Conservation (phyloP, 2,888 invertebrate species). For the Agrochola circellaris region DNA sequence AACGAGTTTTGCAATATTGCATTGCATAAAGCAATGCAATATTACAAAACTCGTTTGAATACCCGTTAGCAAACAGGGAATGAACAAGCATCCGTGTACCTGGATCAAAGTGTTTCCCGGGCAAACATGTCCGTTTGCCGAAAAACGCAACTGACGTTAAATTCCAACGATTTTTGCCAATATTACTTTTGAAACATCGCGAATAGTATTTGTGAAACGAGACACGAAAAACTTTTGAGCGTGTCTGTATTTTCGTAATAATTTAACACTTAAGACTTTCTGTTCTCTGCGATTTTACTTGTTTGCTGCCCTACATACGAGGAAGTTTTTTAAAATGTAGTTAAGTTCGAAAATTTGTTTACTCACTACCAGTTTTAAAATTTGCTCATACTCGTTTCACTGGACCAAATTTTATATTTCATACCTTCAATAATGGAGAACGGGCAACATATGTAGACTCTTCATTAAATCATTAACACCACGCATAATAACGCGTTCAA, state of each 20-base stretch:
- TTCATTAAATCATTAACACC: background rate
- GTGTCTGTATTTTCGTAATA: background rate
- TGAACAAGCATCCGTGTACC: background rate
- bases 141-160: conserved; percentile 11
- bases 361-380: background rate
- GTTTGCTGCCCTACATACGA: background rate
- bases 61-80: conserved; percentile 7
- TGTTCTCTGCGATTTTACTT: background rate
- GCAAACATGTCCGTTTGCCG: background rate
- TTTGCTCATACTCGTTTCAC: background rate
- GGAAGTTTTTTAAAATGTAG: background rate
- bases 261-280: background rate
- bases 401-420: background rate
- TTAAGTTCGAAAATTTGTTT: background rate
- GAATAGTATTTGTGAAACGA: background rate
- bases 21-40: background rate
- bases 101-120: background rate
- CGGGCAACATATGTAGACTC: background rate
- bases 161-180: background rate
- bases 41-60: background rate
- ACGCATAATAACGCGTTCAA: background rate
- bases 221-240: background rate
- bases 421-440: background rate
- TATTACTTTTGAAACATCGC: conserved; percentile 5
- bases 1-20: no score